Evolutionary conservation across 2,797 vertebrate genomes (phyloP), one percentile per base, ranked within the genome.

Genomic region (Chromobotia macracanthus): DNA sequence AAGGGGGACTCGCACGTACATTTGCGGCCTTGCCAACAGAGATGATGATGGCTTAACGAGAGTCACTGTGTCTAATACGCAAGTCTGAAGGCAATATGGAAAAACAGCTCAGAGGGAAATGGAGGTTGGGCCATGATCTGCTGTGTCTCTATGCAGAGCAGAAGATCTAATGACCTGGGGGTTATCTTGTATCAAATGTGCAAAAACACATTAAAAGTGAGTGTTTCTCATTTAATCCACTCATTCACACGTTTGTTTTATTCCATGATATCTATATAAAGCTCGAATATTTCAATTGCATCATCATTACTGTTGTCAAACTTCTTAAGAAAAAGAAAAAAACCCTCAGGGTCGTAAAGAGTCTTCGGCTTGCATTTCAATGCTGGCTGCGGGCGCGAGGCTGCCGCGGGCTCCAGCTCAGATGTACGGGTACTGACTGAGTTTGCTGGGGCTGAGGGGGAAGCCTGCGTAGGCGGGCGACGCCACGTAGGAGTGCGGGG

Each of bases 391-490:
- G 66, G 13, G 72, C 31, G 23, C 65, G 73, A 2, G 58, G 69
- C 77, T 79, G 77, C 25, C 87, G 80, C 5, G 89, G 86, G 81
- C 90, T 90, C 77, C 76, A 69, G 90, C 86, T 98, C 95, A 99
- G 94, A 99, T 96, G 88, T 96, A 99, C 0, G 96, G 96, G 92
- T 96, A 99, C 94, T 98, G 97, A 94, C 93, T 92, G 92, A 97
- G 95, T 89, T 98, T 98, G 82, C 94, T 97, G 70, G 97, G 97
- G 91, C 97, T 98, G 93, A 99, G 80, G 13, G 96, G 96, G 89
- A 99, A 99, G 87, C 95, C 95, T 12, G 95, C 90, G 91, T 95
- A 98, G 63, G 95, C 93, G 18, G 97, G 96, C 13, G 97, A 97
- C 3, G 97, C 95, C 80, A 99, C 90, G 89, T 95, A 99, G 16